phyloP scores from a whole-genome alignment of 2,113 vertebrate genomes.

The Saccopteryx leptura region DNA sequence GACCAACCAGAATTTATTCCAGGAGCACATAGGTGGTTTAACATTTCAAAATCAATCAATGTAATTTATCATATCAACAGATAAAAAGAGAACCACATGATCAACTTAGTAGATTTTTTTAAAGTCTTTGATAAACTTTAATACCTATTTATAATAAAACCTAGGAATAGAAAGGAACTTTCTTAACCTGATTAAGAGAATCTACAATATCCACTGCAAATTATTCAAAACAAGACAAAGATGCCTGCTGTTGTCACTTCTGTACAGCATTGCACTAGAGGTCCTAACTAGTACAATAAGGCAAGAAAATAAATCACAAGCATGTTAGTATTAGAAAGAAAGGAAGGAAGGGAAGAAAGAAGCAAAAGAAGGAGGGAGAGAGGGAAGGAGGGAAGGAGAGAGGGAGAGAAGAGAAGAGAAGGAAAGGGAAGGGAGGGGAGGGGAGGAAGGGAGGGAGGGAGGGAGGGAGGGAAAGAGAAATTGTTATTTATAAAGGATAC shows the following conservation, averaged over 20 bases:
- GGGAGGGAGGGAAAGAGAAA: not conserved
- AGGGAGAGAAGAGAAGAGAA: too few species aligned
- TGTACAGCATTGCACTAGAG: not conserved
- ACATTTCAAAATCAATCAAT: slow-evolving; percentile 50
- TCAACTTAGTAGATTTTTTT: not conserved
- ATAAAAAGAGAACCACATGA: not conserved
- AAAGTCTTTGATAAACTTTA: slow-evolving; percentile 33
- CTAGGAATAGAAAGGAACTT: slow-evolving; percentile 12
- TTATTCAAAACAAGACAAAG: slow-evolving; percentile 57
- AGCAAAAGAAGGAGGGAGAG: too few species aligned
- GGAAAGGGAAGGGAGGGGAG: too few species aligned
- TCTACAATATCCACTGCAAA: not conserved
- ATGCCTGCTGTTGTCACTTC: not conserved
- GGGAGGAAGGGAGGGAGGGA: too few species aligned
- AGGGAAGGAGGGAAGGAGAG: too few species aligned
- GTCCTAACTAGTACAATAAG: not conserved
- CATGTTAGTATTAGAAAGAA: not conserved
- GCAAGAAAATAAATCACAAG: slow-evolving; percentile 55
- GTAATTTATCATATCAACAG: slow-evolving; percentile 4
- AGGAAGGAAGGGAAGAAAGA: not conserved
- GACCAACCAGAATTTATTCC: slow-evolving; percentile 15
- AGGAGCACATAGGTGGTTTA: not conserved
- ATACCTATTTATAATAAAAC: slow-evolving; percentile 59
- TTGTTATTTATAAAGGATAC: slow-evolving; percentile 11
- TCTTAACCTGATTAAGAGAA: slow-evolving; percentile 33